Base-by-base conservation (phyloP, 1,140 invertebrate species). In the Glossosoma conforme region DNA sequence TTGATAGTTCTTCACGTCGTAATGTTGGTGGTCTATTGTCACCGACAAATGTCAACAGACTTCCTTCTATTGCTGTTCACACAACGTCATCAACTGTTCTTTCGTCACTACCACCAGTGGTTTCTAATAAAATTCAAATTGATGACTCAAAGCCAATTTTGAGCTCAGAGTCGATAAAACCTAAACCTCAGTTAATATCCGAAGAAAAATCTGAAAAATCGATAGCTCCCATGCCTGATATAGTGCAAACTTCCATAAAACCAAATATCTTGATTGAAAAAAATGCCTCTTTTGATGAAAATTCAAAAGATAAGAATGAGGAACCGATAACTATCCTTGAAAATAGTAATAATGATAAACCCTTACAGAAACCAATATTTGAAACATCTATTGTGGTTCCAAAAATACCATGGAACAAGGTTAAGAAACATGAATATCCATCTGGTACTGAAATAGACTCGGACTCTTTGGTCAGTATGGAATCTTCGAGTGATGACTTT, bases 341-440 rank as follows among this genome's bases (percentile, higher is more conserved):
- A 38, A 18, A 38, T 10, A 38, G 17, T 38, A 17, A 11, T 5
- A 10, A 10, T 48, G 63, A 68, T 54, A 51, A 66, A 59, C 49
- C 80, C 52, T 71, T 81, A 35, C 61, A 73, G 45, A 78, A 79
- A 65, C 80, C 80, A 1, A 63, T 76, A 0, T 77, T 83, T 44
- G 80, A 83, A 62, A 81, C 78, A 0, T 76, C 76, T 0, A 81
- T 82, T 14, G 68, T 82, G 21, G 80, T 84, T 0, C 80, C 81
- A 1, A 74, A 83, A 46, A 79, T 85, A 15, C 75, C 82, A 14
- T 83, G 82, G 81, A 62, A 54, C 11, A 68, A 66, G 17, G 67
- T 61, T 28, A 77, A 72, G 33, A 60, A 67, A 28, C 60, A 65
- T 17, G 41, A 71, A 33, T 66, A 43, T 57, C 8, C 58, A 2